Conservation (phyloP, 2,797 vertebrate genomes). For the Molossus molossus region DNA sequence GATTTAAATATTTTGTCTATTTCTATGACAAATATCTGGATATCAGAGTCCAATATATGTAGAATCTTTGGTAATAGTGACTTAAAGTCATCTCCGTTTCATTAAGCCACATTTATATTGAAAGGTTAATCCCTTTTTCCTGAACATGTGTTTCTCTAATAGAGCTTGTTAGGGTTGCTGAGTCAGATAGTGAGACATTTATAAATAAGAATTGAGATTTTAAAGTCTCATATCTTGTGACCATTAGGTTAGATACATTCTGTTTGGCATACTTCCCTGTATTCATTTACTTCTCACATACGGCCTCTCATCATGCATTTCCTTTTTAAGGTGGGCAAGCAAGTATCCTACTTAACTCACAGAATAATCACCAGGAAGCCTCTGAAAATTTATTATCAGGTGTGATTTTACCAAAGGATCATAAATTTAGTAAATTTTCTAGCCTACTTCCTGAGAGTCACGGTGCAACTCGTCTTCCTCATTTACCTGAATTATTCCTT, state of each 20-base stretch:
- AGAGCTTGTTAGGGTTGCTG: not conserved
- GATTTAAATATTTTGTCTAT: not conserved
- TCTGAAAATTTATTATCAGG: not conserved
- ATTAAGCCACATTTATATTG: not conserved
- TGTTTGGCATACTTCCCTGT: not conserved
- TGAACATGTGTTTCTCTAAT: not conserved
- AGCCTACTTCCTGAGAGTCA: not conserved
- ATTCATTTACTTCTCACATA: not conserved
- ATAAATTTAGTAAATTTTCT: not conserved
- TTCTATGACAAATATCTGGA: not conserved
- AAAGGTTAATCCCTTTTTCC: not conserved
- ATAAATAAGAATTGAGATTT: conserved; percentile 27
- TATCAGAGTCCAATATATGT: not conserved
- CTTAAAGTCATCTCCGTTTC: not conserved
- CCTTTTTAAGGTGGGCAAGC: not conserved
- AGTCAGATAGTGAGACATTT: not conserved
- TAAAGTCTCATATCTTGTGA: not conserved
- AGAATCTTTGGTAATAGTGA: not conserved
- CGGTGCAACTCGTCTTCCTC: not conserved
- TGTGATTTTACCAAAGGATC: not conserved
- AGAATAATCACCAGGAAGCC: not conserved
- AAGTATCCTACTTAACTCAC: not conserved
- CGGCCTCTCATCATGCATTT: not conserved
- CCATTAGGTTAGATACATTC: conserved; percentile 1
- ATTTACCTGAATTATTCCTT: conserved; percentile 13